phyloP scores from a whole-genome alignment of 2,797 vertebrate species.

The Clarias laeviceps region DNA sequence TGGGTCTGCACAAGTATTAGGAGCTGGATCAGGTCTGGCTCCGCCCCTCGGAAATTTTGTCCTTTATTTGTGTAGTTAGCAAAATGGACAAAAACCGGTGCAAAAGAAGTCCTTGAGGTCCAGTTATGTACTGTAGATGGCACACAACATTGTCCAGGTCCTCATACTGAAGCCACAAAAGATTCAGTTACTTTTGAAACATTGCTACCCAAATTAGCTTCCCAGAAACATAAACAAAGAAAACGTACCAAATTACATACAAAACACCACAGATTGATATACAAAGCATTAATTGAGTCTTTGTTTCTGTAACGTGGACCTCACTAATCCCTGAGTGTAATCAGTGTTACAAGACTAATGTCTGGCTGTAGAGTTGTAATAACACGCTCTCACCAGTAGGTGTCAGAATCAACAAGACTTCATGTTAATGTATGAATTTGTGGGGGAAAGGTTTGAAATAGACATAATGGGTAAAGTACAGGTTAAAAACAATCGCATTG shows the following conservation, averaged over 20 bases:
- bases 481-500: background rate
- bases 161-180: background rate
- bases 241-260: background rate
- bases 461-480: background rate
- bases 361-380: background rate
- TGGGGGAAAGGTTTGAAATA: background rate
- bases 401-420: slow-evolving; percentile 7
- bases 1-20: background rate
- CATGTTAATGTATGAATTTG: background rate
- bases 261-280: background rate
- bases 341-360: background rate
- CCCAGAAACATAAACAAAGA: background rate
- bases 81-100: background rate
- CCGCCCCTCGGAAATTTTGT: background rate
- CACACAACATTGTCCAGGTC: background rate
- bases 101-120: background rate
- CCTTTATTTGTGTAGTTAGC: background rate
- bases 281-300: background rate
- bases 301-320: background rate
- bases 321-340: background rate
- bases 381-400: slow-evolving; percentile 11
- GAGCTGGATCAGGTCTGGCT: background rate
- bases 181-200: background rate
- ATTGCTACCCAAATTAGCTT: background rate
- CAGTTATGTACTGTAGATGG: background rate